phyloP scores from a whole-genome alignment of 2,888 invertebrate species.

The Mongoloraphidia duomilia region DNA sequence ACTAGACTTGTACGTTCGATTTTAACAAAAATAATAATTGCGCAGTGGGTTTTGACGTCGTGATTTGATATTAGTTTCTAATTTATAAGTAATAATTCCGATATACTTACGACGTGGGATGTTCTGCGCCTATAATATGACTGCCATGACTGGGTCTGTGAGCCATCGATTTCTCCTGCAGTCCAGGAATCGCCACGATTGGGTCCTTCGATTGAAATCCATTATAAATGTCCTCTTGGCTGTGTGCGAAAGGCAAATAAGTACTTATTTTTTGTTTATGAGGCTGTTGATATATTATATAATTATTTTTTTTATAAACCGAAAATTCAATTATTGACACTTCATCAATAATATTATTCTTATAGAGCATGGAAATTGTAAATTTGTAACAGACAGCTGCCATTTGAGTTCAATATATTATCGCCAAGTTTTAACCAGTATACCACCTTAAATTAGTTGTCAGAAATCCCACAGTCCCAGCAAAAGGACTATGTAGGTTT shows the following conservation, averaged over 20 bases:
- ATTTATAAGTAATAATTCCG: no score
- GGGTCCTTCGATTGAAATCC: slow-evolving; percentile 38
- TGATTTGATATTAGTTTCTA: no score
- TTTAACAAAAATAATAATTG: neutral
- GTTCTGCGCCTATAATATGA: slow-evolving; percentile 36
- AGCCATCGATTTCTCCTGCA: slow-evolving; percentile 18
- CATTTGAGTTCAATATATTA: no score
- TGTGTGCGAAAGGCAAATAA: slow-evolving; percentile 11
- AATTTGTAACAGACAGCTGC: no score
- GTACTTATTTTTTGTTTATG: neutral
- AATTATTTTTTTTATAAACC: no score
- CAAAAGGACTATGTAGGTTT: neutral
- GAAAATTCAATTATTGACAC: no score
- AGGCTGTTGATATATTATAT: neutral
- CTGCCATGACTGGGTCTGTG: slow-evolving; percentile 23
- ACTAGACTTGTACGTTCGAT: neutral
- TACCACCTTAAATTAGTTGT: no score
- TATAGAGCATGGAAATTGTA: no score
- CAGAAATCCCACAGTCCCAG: no score
- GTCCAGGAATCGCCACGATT: slow-evolving; percentile 31
- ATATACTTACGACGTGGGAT: slow-evolving; percentile 50
- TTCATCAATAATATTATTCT: no score
- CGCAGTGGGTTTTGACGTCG: neutral
- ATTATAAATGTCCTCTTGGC: slow-evolving; percentile 24
- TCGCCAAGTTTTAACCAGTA: no score